Base-by-base conservation (phyloP, 2,888 invertebrate species). In the Ornithoptera priamus region DNA sequence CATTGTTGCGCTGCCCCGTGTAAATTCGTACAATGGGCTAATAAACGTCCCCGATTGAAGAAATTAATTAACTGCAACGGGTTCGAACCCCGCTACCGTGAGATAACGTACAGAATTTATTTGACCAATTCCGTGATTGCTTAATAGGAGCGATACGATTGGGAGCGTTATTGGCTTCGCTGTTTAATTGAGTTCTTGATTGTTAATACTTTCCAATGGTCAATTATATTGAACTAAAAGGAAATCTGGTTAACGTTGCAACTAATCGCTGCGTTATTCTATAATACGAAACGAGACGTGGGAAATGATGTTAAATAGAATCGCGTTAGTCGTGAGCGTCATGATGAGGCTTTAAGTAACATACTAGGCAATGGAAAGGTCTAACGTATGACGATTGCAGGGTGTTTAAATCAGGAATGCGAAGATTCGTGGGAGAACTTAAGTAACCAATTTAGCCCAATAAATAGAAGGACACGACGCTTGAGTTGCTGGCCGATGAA, bases 21-120 rank as follows among this genome's bases (percentile, higher is more conserved):
- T 69, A 72, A 67, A 67, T 68, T 68, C 57, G 71, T 61, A 78
- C 79, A 79, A 79, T 79, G 74, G 46, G 78, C 72, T 74, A 78
- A 78, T 79, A 78, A 79, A 77, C 76, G 77, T 78, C 77, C 30
- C 75, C 74, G 73, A 77, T 79, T 78, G 75, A 76, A 75, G 69
- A 75, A 75, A 77, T 78, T 78, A 79, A 78, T 77, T 76, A 74
- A 68, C 72, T 71, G 57, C 73, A 73, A 71, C 65, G 67, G 67
- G 42, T 61, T 67, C 61, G 67, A 71, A 67, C 60, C 46, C 64
- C 60, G 67, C 67, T 67, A 71, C 70, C 67, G 67, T 65, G 60
- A 61, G 67, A 69, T 69, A 69, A 60, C 57, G 65, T 0, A 18
- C 39, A 62, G 66, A 62, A 63, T 70, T 70, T 67, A 69, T 69